Evolutionary conservation across 2,797 vertebrate genomes (phyloP), one percentile per base, ranked within the genome.

Genomic region (Pseudomugil gertrudae): DNA sequence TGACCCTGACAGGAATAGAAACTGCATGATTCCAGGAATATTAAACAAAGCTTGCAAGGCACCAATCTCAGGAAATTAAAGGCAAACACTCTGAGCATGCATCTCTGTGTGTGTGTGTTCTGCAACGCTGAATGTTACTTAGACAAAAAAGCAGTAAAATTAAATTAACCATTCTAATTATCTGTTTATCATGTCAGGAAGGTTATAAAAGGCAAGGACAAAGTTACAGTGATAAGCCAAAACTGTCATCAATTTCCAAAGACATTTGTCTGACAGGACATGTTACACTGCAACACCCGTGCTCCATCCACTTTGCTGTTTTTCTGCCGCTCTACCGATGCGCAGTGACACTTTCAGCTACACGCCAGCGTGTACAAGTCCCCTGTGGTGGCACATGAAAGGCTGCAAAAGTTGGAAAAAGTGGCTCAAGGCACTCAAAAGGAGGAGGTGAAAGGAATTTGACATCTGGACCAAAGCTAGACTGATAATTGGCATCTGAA

Each of bases 31-130:
- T 75, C 56, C 43, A 72, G 51, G 65, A 72, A 84, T 70, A 84
- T 81, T 74, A 79, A 80, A 79, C 60, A 30, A 66, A 51, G n/a
- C 63, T 53, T 57, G 56, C 51, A 69, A 29, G 52, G 53, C 50
- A 40, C 48, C 66, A 69, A 32, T 61, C 67, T 61, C 69, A 86
- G 88, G 86, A 92, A 86, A 90, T 88, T 52, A 87, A 79, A 83
- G 72, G 55, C 50, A 54, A 87, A 84, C 63, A 60, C 58, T 27
- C 19, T 60, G 36, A 29, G 29, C 13, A 21, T 19, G 36, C 19
- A 45, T 38, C 17, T 54, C 27, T 52, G n/a, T n/a, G n/a, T 29
- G 67, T 68, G 24, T 71, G 56, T 66, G 43, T n/a, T 5, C 8
- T 50, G 21, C 48, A 10, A 66, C 32, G 30, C 23, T 65, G 26